Base-by-base conservation (phyloP, 2,888 invertebrate species). In the Nemotelus nigrinus region DNA sequence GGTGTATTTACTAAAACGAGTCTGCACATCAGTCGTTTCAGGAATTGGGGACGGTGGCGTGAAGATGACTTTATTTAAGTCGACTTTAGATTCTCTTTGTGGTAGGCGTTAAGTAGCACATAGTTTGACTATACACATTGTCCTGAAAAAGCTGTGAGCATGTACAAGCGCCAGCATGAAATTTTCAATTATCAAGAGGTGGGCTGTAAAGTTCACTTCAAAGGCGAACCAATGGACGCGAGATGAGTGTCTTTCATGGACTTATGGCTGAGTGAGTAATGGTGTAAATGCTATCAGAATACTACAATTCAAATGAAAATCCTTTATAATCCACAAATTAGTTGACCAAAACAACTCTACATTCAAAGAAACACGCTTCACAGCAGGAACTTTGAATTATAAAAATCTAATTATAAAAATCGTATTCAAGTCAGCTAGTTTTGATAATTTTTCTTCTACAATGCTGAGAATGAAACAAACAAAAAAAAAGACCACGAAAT, bases 1-100 rank as follows among this genome's bases (percentile, higher is more conserved):
- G 2, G 4, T 25, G 43, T 65, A 65, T 65, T 43, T 45, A 65
- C 45, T 45, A 65, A 65, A n/a, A 65, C 65, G 47, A 65, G 65
- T 41, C 65, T 65, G 41, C 39, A 45, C n/a, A 10, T n/a, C 58
- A 45, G n/a, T 47, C 65, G n/a, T 65, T 45, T 45, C 6, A 65
- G 10, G 25, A 6, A 47, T 65, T 47, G 4, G 10, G 25, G 47
- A 47, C 65, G n/a, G 45, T 65, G 45, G 43, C 4, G 63, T 43
- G 39, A 43, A 41, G 63, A 43, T 3, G 43, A 65, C 47, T 65
- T 65, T 47, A 65, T 65, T 65, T 47, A 2, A 47, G 45, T 25
- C 39, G 7, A 47, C n/a, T 65, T n/a, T 47, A 65, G 47, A 8
- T 8, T 65, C 65, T 25, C 47, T 47, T 45, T 44, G 39, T 0